phyloP scores from a whole-genome alignment of 1,140 invertebrate genomes.

The Drosophila kanapiae region DNA sequence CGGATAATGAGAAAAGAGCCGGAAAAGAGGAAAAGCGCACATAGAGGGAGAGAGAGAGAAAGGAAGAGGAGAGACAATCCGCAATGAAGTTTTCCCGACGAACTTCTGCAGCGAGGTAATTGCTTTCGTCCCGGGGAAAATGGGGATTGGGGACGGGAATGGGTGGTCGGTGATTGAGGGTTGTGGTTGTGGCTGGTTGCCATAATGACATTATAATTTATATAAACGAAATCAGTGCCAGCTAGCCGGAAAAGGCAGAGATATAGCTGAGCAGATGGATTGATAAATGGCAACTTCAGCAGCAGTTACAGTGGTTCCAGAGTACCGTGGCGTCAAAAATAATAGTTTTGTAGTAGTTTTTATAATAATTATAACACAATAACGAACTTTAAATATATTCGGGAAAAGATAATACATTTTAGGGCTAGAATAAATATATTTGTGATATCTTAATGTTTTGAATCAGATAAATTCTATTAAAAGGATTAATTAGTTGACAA shows the following conservation, averaged over 20 bases:
- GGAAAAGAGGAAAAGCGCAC: slow-evolving; percentile 45
- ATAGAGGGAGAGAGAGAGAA: slow-evolving; percentile 13
- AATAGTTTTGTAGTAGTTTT: not conserved
- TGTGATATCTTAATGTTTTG: too few relatives aligned
- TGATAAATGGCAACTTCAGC: slow-evolving; percentile 71
- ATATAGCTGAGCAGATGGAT: slow-evolving; percentile 51
- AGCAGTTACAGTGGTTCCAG: slow-evolving; percentile 43
- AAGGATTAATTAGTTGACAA: not conserved
- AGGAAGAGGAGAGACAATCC: slow-evolving; percentile 2
- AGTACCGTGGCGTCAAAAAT: too few relatives aligned
- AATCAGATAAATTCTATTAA: not conserved
- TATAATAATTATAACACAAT: not conserved
- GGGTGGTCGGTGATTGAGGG: slow-evolving; percentile 31
- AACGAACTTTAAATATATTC: not conserved
- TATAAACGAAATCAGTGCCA: slow-evolving; percentile 82
- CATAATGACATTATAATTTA: slow-evolving; percentile 85
- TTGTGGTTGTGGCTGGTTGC: slow-evolving; percentile 68
- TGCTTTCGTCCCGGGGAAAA: slow-evolving; percentile 39
- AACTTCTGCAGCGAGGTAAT: slow-evolving; percentile 64
- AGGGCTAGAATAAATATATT: too few relatives aligned
- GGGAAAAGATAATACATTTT: not conserved
- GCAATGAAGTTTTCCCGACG: slow-evolving; percentile 52
- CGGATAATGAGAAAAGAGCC: slow-evolving; percentile 82
- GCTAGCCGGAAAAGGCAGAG: slow-evolving; percentile 16
- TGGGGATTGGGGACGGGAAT: slow-evolving; percentile 21